phyloP scores from a whole-genome alignment of 2,888 invertebrate genomes.

The Incurvaria masculella region DNA sequence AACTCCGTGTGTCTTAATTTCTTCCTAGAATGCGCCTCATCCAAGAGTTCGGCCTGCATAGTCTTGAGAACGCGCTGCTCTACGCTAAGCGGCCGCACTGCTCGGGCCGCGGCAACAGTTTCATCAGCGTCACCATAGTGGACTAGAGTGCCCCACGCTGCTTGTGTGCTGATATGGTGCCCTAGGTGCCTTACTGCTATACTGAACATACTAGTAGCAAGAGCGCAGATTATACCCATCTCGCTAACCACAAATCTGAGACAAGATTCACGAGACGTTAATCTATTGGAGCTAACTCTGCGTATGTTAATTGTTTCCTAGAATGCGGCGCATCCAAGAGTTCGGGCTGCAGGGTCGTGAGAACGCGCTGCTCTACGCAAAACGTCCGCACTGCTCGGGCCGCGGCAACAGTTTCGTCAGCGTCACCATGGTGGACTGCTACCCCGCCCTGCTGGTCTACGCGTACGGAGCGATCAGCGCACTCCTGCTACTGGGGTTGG shows the following conservation, averaged over 20 bases:
- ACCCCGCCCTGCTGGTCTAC: conserved; percentile 45
- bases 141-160: conserved; percentile 57
- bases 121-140: conserved; percentile 60
- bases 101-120: conserved; percentile 47
- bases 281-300: too few species aligned
- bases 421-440: conserved; percentile 59
- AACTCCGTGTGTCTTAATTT: too few species aligned
- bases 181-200: too few species aligned
- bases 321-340: conserved; percentile 55
- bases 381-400: conserved; percentile 56
- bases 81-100: conserved; percentile 62
- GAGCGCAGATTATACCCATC: too few species aligned
- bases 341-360: conserved; percentile 58
- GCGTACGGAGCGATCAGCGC: conserved; percentile 36
- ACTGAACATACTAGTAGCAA: too few species aligned
- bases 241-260: too few species aligned
- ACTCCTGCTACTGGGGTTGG: conserved; percentile 26
- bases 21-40: conserved; percentile 55
- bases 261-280: too few species aligned
- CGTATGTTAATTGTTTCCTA: too few species aligned
- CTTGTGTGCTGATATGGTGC: conserved; percentile 39
- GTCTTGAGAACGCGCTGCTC: conserved; percentile 48
- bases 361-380: conserved; percentile 51
- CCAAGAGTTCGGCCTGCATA: conserved; percentile 58
- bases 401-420: conserved; percentile 58